Percentiles rank a stretch among this genome's conserved stretches.
Evolutionary conservation across 2,888 invertebrate genomes (phyloP).

Genomic region (Aleiodes leptofemur): DNA sequence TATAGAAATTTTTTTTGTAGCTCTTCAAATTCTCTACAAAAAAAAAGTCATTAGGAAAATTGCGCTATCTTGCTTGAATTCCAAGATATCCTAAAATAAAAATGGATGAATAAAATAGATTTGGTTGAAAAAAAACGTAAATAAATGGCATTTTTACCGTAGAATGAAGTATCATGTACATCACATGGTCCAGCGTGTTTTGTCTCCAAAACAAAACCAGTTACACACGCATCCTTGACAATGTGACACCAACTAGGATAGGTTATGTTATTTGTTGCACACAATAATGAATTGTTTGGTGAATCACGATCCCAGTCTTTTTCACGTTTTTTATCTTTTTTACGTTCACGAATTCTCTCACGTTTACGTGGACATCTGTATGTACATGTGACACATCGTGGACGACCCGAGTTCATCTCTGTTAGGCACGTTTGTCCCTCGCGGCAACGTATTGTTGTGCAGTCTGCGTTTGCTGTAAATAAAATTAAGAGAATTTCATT

Average conservation of each 20-base stretch:
- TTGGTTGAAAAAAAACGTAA: no score
- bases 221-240: conserved; percentile 85
- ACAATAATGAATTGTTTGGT: conserved; percentile 75
- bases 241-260: conserved; percentile 88
- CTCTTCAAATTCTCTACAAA: no score
- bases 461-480: conserved; percentile 81
- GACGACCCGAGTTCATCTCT: conserved; percentile 80
- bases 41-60: no score
- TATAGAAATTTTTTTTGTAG: no score
- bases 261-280: conserved; percentile 85
- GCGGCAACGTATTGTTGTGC: conserved; percentile 82
- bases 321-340: conserved; percentile 65
- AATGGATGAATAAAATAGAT: background rate
- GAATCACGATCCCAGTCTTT: conserved; percentile 61
- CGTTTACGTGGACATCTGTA: conserved; percentile 78
- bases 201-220: conserved; percentile 84
- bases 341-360: conserved; percentile 67
- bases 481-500: conserved; percentile 36
- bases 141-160: conserved; percentile 48
- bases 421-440: conserved; percentile 83
- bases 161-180: conserved; percentile 65
- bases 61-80: background rate
- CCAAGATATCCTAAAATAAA: background rate
- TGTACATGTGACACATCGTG: conserved; percentile 84
- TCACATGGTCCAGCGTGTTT: conserved; percentile 81